Conservation (phyloP, 2,113 vertebrate species). For the Nymphicus hollandicus region DNA sequence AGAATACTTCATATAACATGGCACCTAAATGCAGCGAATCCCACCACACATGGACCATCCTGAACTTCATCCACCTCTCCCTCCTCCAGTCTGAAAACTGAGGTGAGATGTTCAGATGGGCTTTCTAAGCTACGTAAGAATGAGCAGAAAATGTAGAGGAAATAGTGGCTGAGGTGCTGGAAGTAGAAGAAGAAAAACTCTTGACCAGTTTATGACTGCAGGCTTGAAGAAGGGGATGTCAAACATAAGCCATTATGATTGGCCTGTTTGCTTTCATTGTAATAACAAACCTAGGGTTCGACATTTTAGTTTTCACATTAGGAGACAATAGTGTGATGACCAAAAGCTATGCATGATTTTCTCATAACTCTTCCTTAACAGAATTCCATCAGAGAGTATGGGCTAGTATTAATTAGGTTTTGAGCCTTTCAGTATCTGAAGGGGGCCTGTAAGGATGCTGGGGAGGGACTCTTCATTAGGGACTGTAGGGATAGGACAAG, state of each 20-base stretch:
- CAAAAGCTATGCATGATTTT: background rate
- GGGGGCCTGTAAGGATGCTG: background rate
- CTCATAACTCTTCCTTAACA: background rate
- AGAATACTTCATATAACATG: rapidly evolving
- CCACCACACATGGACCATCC: rapidly evolving
- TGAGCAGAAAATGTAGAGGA: background rate
- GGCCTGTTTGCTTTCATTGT: background rate
- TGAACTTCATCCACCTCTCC: background rate
- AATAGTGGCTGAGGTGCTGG: background rate
- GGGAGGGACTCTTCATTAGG: background rate
- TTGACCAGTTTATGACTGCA: background rate
- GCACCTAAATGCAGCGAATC: rapidly evolving
- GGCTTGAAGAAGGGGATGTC: background rate
- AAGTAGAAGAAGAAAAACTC: background rate
- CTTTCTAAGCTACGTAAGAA: background rate
- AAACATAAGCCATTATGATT: background rate
- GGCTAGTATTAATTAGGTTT: background rate
- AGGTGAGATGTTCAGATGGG: background rate
- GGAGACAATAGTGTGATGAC: background rate
- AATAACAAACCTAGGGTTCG: background rate
- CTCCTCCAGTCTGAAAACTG: background rate
- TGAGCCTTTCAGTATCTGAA: background rate
- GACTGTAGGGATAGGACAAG: background rate
- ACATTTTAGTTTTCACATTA: background rate
- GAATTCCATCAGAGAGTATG: background rate